These are phyloP conservation scores for Scartelaos histophorus DNA, from an alignment of 2,113 vertebrate species.

Conservation along the genomic window DNA sequence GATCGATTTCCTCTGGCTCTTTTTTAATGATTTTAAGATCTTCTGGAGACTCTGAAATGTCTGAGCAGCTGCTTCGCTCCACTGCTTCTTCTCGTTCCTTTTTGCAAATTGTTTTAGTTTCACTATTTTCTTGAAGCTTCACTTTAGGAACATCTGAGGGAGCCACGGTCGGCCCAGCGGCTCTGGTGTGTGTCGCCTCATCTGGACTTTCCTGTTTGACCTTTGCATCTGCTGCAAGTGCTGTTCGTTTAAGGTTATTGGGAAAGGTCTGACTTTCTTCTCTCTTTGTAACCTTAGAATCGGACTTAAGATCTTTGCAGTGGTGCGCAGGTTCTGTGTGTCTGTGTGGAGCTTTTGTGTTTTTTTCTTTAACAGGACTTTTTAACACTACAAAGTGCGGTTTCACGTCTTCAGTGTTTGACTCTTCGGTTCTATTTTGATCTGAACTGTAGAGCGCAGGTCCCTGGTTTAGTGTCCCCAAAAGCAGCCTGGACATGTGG, in stretches of 20 bases:
- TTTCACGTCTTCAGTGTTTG: constrained; percentile 39
- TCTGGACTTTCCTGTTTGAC: constrained; percentile 26
- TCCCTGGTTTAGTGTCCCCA: constrained; percentile 24
- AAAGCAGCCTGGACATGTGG: constrained; percentile 58
- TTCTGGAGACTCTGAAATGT: constrained; percentile 2
- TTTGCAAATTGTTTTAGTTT: constrained; percentile 55
- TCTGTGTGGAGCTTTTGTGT: not conserved
- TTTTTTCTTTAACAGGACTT: not conserved
- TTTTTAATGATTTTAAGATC: constrained; percentile 34
- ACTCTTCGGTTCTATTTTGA: constrained; percentile 12
- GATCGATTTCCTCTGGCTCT: constrained; percentile 30
- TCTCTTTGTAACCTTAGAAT: not conserved
- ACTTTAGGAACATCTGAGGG: constrained; percentile 1
- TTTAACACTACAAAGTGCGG: constrained; percentile 5
- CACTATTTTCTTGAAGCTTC: not conserved
- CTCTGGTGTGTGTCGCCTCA: constrained; percentile 6
- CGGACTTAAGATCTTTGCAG: not conserved
- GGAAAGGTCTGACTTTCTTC: not conserved
- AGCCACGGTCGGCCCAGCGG: constrained; percentile 8
- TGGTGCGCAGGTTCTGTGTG: not conserved
- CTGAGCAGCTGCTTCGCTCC: constrained; percentile 4
- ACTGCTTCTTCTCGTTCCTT: constrained; percentile 49
- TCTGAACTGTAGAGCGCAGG: not conserved
- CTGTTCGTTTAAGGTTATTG: not conserved
- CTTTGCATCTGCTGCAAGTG: not conserved